Conservation (phyloP, 2,888 invertebrate species). For the Noctua comes region DNA sequence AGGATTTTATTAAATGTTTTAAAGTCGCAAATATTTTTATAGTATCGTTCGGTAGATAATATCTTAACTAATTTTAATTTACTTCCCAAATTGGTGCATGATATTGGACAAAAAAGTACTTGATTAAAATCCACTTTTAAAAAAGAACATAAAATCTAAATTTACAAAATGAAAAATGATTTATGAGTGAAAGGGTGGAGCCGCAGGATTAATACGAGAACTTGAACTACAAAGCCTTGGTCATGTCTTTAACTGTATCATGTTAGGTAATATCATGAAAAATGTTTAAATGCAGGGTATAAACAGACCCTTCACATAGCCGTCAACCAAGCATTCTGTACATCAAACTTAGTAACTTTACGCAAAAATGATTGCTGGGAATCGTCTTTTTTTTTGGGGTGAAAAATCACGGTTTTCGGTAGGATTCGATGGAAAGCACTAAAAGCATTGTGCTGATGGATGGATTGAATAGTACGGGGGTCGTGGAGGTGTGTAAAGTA, state of each 20-base stretch:
- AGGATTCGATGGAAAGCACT: no score
- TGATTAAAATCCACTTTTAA: not conserved
- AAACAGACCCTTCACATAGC: no score
- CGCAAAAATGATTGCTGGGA: no score
- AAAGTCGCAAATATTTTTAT: conserved; percentile 33
- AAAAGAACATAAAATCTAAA: not conserved
- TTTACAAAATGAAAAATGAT: not conserved
- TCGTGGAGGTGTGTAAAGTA: no score
- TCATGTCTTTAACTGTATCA: not conserved
- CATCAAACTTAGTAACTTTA: no score
- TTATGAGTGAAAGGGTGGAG: not conserved
- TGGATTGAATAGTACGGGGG: no score
- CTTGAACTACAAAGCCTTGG: not conserved
- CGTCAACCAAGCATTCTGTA: no score
- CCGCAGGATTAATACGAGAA: not conserved
- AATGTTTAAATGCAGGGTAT: not conserved
- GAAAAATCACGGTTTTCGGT: no score
- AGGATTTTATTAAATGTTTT: conserved; percentile 37
- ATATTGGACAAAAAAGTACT: not conserved
- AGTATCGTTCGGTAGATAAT: conserved; percentile 11
- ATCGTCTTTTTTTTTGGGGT: no score
- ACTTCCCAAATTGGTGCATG: not conserved
- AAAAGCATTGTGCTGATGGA: no score
- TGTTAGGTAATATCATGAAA: not conserved
- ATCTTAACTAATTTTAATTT: conserved; percentile 20